phyloP scores from a whole-genome alignment of 1,140 invertebrate species.

The Drosophila saltans region DNA sequence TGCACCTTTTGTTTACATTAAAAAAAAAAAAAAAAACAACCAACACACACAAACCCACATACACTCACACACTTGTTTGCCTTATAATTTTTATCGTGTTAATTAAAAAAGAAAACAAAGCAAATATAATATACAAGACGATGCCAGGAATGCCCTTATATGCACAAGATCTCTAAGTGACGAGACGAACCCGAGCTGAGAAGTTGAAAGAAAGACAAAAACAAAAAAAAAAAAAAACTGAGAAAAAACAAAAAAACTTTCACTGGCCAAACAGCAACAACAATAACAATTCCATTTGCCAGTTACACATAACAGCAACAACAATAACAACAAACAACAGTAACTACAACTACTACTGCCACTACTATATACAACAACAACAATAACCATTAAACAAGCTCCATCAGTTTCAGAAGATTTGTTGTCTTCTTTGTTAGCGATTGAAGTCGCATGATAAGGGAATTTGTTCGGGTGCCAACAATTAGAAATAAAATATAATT shows the following conservation, averaged over 20 bases:
- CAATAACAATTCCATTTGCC: conserved; percentile 67
- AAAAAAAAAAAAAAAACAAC: background rate
- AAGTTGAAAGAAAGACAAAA: conserved; percentile 40
- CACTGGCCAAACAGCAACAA: conserved; percentile 73
- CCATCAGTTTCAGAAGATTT: conserved; percentile 57
- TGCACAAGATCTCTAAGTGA: conserved; percentile 55
- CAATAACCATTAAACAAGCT: conserved; percentile 50
- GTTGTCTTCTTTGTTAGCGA: conserved; percentile 54
- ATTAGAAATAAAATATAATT: conserved; percentile 53
- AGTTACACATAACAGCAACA: conserved; percentile 71
- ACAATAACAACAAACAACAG: conserved; percentile 23
- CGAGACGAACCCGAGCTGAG: conserved; percentile 42
- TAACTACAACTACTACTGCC: too few relatives aligned
- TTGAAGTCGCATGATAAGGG: conserved; percentile 59
- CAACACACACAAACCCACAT: background rate
- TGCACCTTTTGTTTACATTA: conserved; percentile 60
- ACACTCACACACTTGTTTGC: conserved; percentile 3
- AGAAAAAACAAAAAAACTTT: conserved; percentile 63
- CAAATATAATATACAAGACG: conserved; percentile 31
- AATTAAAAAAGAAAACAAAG: conserved; percentile 79
- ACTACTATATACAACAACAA: conserved; percentile 16
- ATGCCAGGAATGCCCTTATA: conserved; percentile 66
- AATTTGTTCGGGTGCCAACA: conserved; percentile 63
- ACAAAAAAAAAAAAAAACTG: conserved; percentile 62
- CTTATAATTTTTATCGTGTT: conserved; percentile 71